Evolutionary conservation across 2,113 vertebrate genomes (phyloP).

Genomic region (Eudyptes chrysolophus): DNA sequence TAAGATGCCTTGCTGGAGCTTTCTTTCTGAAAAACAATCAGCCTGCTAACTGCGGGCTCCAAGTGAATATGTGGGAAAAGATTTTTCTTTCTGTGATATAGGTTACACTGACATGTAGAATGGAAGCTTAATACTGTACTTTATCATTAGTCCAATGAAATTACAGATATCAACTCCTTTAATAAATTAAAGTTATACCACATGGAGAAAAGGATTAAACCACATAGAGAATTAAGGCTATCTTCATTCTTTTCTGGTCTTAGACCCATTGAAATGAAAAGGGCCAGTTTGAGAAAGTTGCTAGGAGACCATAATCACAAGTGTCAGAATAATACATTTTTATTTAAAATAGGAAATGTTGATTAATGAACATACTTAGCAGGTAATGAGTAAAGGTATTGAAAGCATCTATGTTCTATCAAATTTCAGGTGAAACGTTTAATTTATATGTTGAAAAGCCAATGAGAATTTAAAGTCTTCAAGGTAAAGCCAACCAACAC

Average conservation of each 20-base stretch:
- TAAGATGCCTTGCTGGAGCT: not conserved
- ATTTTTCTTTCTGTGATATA: constrained; percentile 9
- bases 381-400: constrained; percentile 38
- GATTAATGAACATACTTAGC: constrained; percentile 58
- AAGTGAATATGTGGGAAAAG: not conserved
- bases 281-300: constrained; percentile 18
- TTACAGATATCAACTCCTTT: constrained; percentile 22
- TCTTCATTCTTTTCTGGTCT: not conserved
- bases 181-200: constrained; percentile 38
- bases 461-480: constrained; percentile 17
- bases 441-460: constrained; percentile 31
- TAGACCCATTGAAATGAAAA: constrained; percentile 14
- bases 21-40: constrained; percentile 24
- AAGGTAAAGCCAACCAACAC: constrained; percentile 28
- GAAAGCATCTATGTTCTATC: constrained; percentile 47
- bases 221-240: not conserved
- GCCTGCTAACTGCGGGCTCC: not conserved
- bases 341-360: constrained; percentile 59
- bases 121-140: constrained; percentile 23
- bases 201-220: constrained; percentile 39
- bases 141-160: constrained; percentile 41
- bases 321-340: constrained; percentile 62
- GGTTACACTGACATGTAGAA: not conserved
- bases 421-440: constrained; percentile 41
- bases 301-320: constrained; percentile 53